phyloP scores from a whole-genome alignment of 2,888 invertebrate species.

The Salpingus planirostris region DNA sequence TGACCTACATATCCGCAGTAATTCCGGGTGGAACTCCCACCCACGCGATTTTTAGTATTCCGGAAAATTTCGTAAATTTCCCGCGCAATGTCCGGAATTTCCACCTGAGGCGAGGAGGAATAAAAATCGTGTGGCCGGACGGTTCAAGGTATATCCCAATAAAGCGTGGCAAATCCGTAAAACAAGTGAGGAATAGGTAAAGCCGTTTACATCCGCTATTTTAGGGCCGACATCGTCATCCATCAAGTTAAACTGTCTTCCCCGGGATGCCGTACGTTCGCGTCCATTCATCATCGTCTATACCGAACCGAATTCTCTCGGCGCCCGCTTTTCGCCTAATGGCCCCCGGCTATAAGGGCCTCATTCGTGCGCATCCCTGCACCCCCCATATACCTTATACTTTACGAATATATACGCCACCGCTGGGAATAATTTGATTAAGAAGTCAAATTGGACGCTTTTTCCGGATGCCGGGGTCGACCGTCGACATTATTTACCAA shows the following conservation, averaged over 20 bases:
- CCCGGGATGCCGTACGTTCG: conserved; percentile 13
- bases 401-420: conserved; percentile 4
- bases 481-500: no score
- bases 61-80: no score
- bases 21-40: no score
- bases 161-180: conserved; percentile 8
- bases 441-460: conserved; percentile 15
- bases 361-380: no score
- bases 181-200: conserved; percentile 16
- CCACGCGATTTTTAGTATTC: no score
- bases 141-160: background rate
- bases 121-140: no score
- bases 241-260: conserved; percentile 24
- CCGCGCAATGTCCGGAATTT: no score
- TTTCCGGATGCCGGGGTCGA: no score
- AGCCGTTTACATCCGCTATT: conserved; percentile 19
- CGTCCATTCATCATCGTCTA: conserved; percentile 22
- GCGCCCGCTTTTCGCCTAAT: conserved; percentile 14
- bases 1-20: no score
- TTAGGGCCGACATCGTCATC: conserved; percentile 19
- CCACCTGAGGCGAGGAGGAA: no score
- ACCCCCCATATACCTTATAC: no score
- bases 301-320: no score
- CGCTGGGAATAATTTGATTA: conserved; percentile 19
- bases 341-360: conserved; percentile 6